These are phyloP conservation scores for Microctenopoma stevenorrisi DNA, from an alignment of 2,797 vertebrate species.

Conservation along the genomic window DNA sequence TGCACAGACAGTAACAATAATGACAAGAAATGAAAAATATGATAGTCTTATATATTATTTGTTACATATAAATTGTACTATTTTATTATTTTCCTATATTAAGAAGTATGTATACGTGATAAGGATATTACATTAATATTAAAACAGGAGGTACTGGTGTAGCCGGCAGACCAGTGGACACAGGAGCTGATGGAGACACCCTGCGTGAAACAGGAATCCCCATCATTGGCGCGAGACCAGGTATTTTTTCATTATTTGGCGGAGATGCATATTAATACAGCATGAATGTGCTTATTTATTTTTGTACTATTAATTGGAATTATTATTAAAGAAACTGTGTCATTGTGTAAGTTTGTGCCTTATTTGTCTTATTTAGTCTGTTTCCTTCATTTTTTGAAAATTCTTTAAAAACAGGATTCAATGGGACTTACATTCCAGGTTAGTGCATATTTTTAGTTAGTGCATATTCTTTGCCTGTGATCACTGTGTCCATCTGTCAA, in stretches of 20 bases:
- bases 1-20: background rate
- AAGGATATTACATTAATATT: constrained; percentile 17
- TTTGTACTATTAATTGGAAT: background rate
- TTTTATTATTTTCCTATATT: no score
- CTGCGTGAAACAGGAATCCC: constrained; percentile 82
- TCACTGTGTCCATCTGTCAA: background rate
- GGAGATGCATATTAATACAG: background rate
- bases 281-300: background rate
- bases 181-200: constrained; percentile 59
- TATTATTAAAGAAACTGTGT: background rate
- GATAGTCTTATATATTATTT: background rate
- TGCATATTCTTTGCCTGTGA: background rate
- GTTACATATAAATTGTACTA: no score
- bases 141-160: constrained; percentile 66
- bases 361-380: background rate
- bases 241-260: constrained; percentile 50
- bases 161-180: constrained; percentile 61
- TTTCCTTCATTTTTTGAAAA: background rate
- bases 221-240: constrained; percentile 77
- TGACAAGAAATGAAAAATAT: constrained; percentile 1
- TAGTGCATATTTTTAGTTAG: constrained; percentile 30
- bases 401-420: constrained; percentile 58
- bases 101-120: constrained; percentile 4
- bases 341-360: background rate
- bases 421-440: constrained; percentile 71